Conservation (phyloP, 2,888 invertebrate species). For the Phoenoteleia sp. region DNA sequence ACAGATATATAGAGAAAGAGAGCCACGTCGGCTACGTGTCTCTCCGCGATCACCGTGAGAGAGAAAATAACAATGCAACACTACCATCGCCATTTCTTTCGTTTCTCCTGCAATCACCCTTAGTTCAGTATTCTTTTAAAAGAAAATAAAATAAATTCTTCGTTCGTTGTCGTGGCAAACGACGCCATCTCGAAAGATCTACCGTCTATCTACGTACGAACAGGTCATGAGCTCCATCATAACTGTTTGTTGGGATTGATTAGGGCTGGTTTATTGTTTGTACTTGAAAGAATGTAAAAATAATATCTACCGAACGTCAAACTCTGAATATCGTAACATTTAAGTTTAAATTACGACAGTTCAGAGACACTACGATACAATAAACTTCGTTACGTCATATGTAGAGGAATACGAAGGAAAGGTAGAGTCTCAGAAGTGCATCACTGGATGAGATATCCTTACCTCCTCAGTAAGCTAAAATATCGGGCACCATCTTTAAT, state of each 20-base stretch:
- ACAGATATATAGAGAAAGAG: slow-evolving; percentile 70
- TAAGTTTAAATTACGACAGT: slow-evolving; percentile 52
- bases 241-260: slow-evolving; percentile 34
- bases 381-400: slow-evolving; percentile 82
- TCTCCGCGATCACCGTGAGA: slow-evolving; percentile 53
- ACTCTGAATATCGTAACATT: slow-evolving; percentile 63
- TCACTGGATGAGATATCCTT: slow-evolving; percentile 86
- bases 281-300: slow-evolving; percentile 41
- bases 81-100: slow-evolving; percentile 70
- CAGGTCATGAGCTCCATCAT: slow-evolving; percentile 69
- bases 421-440: slow-evolving; percentile 84
- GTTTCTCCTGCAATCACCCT: slow-evolving; percentile 58
- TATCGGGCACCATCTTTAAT: slow-evolving; percentile 86
- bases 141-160: slow-evolving; percentile 43
- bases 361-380: slow-evolving; percentile 75
- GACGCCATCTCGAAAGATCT: slow-evolving; percentile 58
- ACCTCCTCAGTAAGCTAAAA: slow-evolving; percentile 87
- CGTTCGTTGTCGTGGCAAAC: slow-evolving; percentile 42
- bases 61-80: slow-evolving; percentile 67
- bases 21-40: slow-evolving; percentile 63
- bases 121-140: slow-evolving; percentile 55
- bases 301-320: slow-evolving; percentile 79
- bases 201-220: slow-evolving; percentile 76
- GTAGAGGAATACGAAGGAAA: slow-evolving; percentile 82
- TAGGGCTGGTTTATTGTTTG: slow-evolving; percentile 49